Conservation (phyloP, 2,888 invertebrate genomes). For the Perithous albicinctus region DNA sequence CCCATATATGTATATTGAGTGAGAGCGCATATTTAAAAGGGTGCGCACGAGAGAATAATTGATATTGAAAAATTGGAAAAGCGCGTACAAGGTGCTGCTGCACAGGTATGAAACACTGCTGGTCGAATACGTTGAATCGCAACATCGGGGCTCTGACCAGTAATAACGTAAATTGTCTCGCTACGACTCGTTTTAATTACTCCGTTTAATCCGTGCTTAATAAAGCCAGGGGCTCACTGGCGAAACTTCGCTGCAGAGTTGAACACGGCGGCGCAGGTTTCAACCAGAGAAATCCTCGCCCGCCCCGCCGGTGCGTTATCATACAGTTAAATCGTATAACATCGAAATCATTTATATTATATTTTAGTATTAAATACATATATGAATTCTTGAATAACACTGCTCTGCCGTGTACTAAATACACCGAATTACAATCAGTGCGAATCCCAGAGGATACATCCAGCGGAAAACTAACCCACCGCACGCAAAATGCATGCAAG, state of each 20-base stretch:
- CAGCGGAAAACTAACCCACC: conserved; percentile 2
- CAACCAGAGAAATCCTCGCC: conserved; percentile 56
- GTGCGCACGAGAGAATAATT: conserved; percentile 39
- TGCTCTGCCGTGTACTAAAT: conserved; percentile 15
- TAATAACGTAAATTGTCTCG: conserved; percentile 67
- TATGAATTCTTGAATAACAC: conserved; percentile 56
- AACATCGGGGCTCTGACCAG: conserved; percentile 40
- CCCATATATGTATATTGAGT: too few relatives aligned
- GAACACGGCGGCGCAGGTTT: conserved; percentile 35
- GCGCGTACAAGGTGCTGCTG: conserved; percentile 6
- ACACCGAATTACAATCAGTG: conserved; percentile 35
- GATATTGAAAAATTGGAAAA: conserved; percentile 59
- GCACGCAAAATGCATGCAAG: not conserved
- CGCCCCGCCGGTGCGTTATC: conserved; percentile 43
- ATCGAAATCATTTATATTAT: conserved; percentile 53
- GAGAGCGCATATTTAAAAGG: conserved; percentile 6
- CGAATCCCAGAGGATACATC: conserved; percentile 40
- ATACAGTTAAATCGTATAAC: conserved; percentile 61
- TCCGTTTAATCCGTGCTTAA: conserved; percentile 69
- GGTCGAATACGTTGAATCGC: conserved; percentile 41
- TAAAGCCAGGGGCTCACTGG: conserved; percentile 68
- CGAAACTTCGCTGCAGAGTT: conserved; percentile 43
- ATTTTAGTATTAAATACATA: conserved; percentile 48
- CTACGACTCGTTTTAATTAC: conserved; percentile 69
- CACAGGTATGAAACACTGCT: not conserved